These are phyloP conservation scores for Synanthedon tipuliformis DNA, from an alignment of 2,888 invertebrate species.

Conservation along the genomic window DNA sequence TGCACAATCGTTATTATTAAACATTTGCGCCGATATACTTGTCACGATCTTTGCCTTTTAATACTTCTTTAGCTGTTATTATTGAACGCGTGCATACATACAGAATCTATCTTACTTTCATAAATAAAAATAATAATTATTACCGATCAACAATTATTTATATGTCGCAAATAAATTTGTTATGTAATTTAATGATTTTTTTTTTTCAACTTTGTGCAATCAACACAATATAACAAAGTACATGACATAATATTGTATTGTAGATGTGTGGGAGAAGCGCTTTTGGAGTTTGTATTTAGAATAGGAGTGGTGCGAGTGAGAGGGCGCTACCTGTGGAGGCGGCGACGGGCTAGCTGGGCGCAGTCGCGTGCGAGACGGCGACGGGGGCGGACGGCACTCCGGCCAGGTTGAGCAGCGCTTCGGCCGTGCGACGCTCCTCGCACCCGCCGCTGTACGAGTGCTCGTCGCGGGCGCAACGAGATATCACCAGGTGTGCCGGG, in stretches of 20 bases:
- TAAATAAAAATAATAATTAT: too few relatives aligned
- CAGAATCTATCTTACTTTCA: too few relatives aligned
- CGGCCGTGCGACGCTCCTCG: conserved; percentile 63
- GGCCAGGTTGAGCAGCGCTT: conserved; percentile 61
- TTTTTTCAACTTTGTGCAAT: conserved; percentile 4
- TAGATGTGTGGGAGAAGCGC: background rate
- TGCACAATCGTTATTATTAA: too few relatives aligned
- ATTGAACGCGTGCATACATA: too few relatives aligned
- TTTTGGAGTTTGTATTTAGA: background rate
- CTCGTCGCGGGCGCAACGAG: conserved; percentile 91
- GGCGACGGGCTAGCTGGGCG: conserved; percentile 12
- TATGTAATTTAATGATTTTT: too few relatives aligned
- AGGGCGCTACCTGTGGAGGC: conserved; percentile 1
- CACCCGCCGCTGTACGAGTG: conserved; percentile 89
- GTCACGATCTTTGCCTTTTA: too few relatives aligned
- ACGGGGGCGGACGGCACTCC: conserved; percentile 34
- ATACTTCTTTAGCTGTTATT: too few relatives aligned
- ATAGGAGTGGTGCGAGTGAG: background rate
- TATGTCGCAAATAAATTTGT: too few relatives aligned
- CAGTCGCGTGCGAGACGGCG: conserved; percentile 13
- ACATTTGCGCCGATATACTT: too few relatives aligned
- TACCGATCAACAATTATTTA: too few relatives aligned
- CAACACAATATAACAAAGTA: too few relatives aligned
- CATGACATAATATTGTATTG: too few relatives aligned
- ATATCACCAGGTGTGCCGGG: conserved; percentile 75